These are phyloP conservation scores for Benthosema pterotum DNA, from an alignment of 2,797 vertebrate genomes.

Conservation along the genomic window DNA sequence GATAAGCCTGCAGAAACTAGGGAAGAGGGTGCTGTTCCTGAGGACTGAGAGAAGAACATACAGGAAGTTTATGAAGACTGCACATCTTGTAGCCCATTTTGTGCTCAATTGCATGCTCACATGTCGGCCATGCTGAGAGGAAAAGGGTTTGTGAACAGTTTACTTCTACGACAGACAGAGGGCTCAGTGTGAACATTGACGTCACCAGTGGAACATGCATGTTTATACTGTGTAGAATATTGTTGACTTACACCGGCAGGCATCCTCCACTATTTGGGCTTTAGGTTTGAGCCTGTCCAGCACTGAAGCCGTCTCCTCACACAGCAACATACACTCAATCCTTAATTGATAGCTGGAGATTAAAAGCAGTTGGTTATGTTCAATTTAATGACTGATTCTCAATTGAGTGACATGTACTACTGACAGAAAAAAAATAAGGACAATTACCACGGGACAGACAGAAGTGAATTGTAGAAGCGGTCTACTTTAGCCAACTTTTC, in stretches of 20 bases:
- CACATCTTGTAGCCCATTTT: too few relatives aligned
- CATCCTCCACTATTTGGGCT: slow-evolving; percentile 82
- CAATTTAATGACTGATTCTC: background rate
- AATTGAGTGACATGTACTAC: background rate
- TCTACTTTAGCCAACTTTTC: slow-evolving; percentile 90
- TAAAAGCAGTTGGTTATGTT: background rate
- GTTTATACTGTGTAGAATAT: background rate
- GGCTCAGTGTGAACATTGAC: background rate
- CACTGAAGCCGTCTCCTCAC: slow-evolving; percentile 85
- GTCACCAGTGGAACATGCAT: slow-evolving; percentile 4
- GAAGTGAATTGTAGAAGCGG: slow-evolving; percentile 88
- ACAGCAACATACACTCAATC: slow-evolving; percentile 94
- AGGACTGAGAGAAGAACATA: slow-evolving; percentile 81
- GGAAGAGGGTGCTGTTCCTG: slow-evolving; percentile 84
- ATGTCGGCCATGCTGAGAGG: too few relatives aligned
- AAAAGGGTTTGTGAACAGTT: background rate
- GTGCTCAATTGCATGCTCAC: too few relatives aligned
- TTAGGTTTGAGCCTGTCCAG: slow-evolving; percentile 91
- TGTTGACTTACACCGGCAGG: slow-evolving; percentile 85
- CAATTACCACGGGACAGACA: slow-evolving; percentile 86
- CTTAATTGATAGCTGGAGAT: slow-evolving; percentile 88
- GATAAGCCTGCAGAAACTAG: slow-evolving; percentile 91
- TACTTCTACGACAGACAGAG: slow-evolving; percentile 1
- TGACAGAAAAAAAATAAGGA: background rate
- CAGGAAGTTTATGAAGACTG: too few relatives aligned